These are phyloP conservation scores for Parascotia fuliginaria DNA, from an alignment of 2,888 invertebrate species.

Conservation along the genomic window DNA sequence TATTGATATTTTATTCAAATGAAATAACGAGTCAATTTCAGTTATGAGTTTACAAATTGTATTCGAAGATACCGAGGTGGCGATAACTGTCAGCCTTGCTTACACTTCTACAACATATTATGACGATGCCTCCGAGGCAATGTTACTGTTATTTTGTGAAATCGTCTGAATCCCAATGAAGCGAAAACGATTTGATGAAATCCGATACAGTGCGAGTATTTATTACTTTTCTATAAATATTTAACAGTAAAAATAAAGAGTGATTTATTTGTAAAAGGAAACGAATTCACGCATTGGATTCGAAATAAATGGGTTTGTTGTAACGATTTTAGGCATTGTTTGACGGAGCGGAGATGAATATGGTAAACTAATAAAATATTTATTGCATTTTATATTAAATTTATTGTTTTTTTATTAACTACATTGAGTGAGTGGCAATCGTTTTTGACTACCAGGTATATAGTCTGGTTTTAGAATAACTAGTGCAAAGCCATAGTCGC, in stretches of 20 bases:
- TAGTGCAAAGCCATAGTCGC: too few relatives aligned
- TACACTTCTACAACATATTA: slow-evolving; percentile 38
- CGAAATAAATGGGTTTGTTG: slow-evolving; percentile 30
- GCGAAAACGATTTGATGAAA: slow-evolving; percentile 39
- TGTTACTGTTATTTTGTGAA: slow-evolving; percentile 29
- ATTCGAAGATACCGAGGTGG: slow-evolving; percentile 40
- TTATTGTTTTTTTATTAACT: too few relatives aligned
- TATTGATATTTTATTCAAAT: slow-evolving; percentile 36
- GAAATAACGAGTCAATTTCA: slow-evolving; percentile 44
- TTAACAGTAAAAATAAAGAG: slow-evolving; percentile 34
- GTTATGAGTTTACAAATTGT: slow-evolving; percentile 47
- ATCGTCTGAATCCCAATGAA: slow-evolving; percentile 37
- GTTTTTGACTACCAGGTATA: too few relatives aligned
- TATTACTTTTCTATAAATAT: slow-evolving; percentile 44
- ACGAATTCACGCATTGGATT: slow-evolving; percentile 24
- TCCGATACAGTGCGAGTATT: slow-evolving; percentile 37
- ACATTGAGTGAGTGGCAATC: too few relatives aligned
- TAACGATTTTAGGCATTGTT: slow-evolving; percentile 22
- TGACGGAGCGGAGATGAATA: too few relatives aligned
- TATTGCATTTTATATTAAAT: too few relatives aligned
- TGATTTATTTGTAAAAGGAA: slow-evolving; percentile 25
- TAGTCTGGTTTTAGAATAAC: too few relatives aligned
- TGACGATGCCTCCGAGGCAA: slow-evolving; percentile 21
- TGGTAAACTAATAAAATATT: too few relatives aligned
- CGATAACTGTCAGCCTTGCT: slow-evolving; percentile 50